Base-by-base conservation (phyloP, 2,113 vertebrate species). In the Pelobates fuscus region DNA sequence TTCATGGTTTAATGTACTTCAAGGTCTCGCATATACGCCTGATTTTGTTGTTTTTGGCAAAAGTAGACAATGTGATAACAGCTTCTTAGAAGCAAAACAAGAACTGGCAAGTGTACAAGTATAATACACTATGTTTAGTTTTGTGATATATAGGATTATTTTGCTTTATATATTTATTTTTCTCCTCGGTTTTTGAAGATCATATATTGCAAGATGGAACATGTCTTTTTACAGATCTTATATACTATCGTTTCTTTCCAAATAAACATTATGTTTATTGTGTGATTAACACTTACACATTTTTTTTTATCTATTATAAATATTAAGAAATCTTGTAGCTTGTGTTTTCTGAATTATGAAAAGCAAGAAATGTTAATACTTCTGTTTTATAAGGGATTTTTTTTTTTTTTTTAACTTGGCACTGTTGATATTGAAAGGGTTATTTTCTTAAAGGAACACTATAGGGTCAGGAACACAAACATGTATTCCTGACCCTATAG, bases 21-120 rank as follows among this genome's bases (percentile, higher is more conserved):
- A 76, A 76, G 72, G 63, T 59, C 72, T 67, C 64, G 46, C 60
- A 67, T 60, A 76, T 29, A 54, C 66, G 37, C 63, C 64, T 76
- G 66, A 76, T 67, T n/a, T 76, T 76, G 72, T 76, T 76, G 72
- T 17, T 58, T 76, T 76, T 76, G 72, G 72, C 72, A 24, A 30
- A 23, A 27, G 25, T n/a, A 32, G 26, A 60, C 41, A 76, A 76
- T 49, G 72, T 30, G 72, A 76, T 76, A 76, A 76, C 66, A 67
- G 72, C 44, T 67, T 44, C 64, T 67, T 46, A 60, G 32, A 76
- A 75, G 43, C 52, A 59, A 76, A 67, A 76, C 63, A 67, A 76
- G 64, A 29, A 2, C 54, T 76, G 72, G 72, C 72, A 12, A 0
- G 57, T 7, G 6, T 59, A 15, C 72, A 76, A 76, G 54, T 49